Evolutionary conservation across 2,888 invertebrate genomes (phyloP).

Genomic region (Stramonita haemastoma): DNA sequence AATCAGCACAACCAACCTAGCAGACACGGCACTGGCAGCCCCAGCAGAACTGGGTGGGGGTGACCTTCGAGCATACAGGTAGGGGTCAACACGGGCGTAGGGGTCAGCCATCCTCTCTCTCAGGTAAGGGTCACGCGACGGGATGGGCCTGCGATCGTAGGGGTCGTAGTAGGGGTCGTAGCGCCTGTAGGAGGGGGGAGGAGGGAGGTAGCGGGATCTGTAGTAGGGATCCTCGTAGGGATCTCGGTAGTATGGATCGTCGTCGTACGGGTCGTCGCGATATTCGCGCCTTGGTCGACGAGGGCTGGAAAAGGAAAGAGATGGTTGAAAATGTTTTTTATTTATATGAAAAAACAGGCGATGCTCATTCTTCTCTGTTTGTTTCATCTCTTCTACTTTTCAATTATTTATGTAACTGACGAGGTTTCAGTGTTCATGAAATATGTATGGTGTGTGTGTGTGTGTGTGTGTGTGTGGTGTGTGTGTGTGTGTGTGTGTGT

Average conservation of each 20-base stretch:
- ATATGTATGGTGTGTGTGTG: too few species aligned
- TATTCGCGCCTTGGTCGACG: slow-evolving; percentile 34
- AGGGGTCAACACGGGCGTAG: slow-evolving; percentile 40
- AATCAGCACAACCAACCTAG: not conserved
- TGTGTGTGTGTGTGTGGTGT: too few species aligned
- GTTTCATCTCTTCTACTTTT: too few species aligned
- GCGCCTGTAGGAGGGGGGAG: slow-evolving; percentile 36
- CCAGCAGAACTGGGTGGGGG: slow-evolving; percentile 32
- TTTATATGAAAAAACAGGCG: too few species aligned
- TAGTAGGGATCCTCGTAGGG: slow-evolving; percentile 45
- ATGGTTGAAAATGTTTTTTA: not conserved
- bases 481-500: not conserved
- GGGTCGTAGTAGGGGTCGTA: slow-evolving; percentile 56
- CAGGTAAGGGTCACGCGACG: slow-evolving; percentile 45
- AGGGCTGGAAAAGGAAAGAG: slow-evolving; percentile 2
- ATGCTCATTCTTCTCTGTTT: not conserved
- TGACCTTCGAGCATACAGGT: slow-evolving; percentile 62
- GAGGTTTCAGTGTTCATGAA: too few species aligned
- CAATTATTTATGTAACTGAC: too few species aligned
- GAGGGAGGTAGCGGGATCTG: slow-evolving; percentile 61
- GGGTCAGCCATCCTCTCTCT: slow-evolving; percentile 40
- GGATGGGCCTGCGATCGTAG: slow-evolving; percentile 61
- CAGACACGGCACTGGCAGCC: not conserved
- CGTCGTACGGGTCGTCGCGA: slow-evolving; percentile 32
- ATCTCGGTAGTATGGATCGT: slow-evolving; percentile 39